These are phyloP conservation scores for Xenotilapia caudafasciata DNA, from an alignment of 2,113 vertebrate species.

Conservation along the genomic window DNA sequence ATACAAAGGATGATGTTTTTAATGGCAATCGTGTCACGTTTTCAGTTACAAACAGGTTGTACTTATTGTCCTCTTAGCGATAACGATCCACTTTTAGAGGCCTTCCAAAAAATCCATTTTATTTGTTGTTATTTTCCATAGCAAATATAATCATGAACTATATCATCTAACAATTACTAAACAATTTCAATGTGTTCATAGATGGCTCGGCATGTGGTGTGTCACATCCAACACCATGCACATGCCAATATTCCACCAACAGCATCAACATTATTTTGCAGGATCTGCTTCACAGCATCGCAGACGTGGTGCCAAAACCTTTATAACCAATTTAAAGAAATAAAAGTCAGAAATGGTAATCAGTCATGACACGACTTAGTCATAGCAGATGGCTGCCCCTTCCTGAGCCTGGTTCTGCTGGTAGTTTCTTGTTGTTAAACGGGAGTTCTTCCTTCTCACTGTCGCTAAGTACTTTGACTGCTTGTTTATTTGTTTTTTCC, in stretches of 20 bases:
- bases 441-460: neutral
- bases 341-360: neutral
- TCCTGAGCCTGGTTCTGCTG: neutral
- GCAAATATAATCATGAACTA: neutral
- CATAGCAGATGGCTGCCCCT: neutral
- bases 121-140: neutral
- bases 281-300: neutral
- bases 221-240: neutral
- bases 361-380: neutral
- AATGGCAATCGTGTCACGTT: neutral
- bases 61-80: neutral
- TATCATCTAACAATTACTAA: neutral
- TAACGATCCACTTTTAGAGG: neutral
- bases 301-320: neutral
- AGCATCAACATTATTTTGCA: neutral
- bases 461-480: neutral
- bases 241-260: neutral
- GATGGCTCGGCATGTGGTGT: neutral
- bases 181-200: neutral
- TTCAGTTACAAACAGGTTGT: neutral
- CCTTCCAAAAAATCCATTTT: rapidly evolving
- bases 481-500: neutral
- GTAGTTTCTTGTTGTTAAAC: neutral
- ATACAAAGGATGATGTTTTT: neutral
- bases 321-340: neutral